phyloP scores from a whole-genome alignment of 2,113 vertebrate species.

The Micromys minutus region DNA sequence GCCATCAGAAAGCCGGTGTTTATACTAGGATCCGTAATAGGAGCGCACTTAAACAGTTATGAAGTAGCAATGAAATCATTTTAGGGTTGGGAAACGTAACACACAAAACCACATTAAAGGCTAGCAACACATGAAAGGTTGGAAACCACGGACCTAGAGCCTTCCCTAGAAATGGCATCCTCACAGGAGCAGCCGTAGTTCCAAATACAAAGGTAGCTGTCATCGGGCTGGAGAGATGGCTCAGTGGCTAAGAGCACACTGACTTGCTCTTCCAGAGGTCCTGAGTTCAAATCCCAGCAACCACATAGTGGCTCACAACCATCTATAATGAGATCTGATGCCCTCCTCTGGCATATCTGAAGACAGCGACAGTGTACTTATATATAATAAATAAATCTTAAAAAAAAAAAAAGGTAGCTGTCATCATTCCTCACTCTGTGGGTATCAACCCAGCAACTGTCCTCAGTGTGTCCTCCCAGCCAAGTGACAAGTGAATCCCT shows the following conservation, averaged over 20 bases:
- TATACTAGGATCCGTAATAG: background rate
- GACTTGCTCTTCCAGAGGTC: too few species aligned
- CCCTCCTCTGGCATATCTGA: too few species aligned
- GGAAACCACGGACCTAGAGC: background rate
- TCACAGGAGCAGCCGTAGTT: background rate
- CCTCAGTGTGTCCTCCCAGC: background rate
- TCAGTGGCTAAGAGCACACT: too few species aligned
- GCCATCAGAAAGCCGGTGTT: background rate
- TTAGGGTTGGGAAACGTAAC: background rate
- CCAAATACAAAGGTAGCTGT: background rate
- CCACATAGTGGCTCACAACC: too few species aligned
- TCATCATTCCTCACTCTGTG: fast-evolving
- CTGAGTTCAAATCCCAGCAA: too few species aligned
- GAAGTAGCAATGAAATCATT: background rate
- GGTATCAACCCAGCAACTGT: fast-evolving
- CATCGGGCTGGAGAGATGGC: too few species aligned
- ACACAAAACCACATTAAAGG: background rate
- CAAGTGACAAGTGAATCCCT: background rate
- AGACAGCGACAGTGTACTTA: too few species aligned
- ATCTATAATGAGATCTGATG: too few species aligned
- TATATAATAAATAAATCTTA: too few species aligned
- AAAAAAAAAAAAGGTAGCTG: background rate
- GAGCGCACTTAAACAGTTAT: background rate
- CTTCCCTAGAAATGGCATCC: background rate
- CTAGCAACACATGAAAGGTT: background rate